Base-by-base conservation (phyloP, 1,140 invertebrate species). In the Tetramorium alpestre region DNA sequence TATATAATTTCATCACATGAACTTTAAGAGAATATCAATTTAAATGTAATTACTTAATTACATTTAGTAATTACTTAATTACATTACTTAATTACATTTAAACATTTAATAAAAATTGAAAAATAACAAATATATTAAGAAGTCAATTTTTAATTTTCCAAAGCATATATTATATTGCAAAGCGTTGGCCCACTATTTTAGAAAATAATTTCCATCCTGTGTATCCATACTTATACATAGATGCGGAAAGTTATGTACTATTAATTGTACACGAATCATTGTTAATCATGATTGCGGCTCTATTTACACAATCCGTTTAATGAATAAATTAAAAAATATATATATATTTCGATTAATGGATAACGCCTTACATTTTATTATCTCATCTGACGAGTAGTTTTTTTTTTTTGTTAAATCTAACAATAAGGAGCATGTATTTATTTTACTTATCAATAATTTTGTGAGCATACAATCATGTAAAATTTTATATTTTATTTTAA, bases 271-370 rank as follows among this genome's bases (percentile, higher is more conserved):
- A 92, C 72, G 60, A 90, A 90, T 92, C 84, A 90, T 92, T 92
- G 91, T 92, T 92, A 91, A 89, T 87, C 82, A 90, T 91, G 89
- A 70, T 92, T 92, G 87, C 89, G 87, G 87, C 89, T 91, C 78
- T 91, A 90, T 90, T 91, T 91, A 91, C 90, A 92, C 87, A 62
- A 78, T 89, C 90, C 90, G 89, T 91, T 92, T 89, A 87, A 73
- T 87, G 88, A 92, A 92, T 92, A 92, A 91, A 92, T 91, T 89
- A 69, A 85, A 90, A 91, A 88, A 90, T 86, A 91, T 92, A 90
- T 22, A 22, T 92, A 91, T 92, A 91, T 92, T 90, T 91, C 67
- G 89, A 90, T 80, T 86, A 90, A 92, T 77, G 72, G 80, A 49
- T n/a, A 54, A 87, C 47, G 70, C 62, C 28, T 89, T 75, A 47